phyloP scores from a whole-genome alignment of 1,140 invertebrate species.

The Bombus superbus region DNA sequence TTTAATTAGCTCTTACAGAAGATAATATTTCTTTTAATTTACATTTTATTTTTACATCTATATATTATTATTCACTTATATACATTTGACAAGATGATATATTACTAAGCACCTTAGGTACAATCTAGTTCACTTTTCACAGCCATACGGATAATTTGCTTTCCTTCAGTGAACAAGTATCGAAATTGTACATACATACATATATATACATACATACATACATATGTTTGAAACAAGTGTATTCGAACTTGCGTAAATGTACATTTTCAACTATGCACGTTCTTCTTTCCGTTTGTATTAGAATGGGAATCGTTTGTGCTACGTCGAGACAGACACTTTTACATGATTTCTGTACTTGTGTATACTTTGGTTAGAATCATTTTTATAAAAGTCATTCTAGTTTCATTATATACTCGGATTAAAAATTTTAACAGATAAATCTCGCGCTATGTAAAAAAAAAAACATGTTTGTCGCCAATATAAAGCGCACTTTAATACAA shows the following conservation, averaged over 20 bases:
- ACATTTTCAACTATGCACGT: slow-evolving; percentile 12
- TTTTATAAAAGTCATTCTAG: slow-evolving; percentile 70
- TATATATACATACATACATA: slow-evolving; percentile 54
- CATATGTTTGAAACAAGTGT: slow-evolving; percentile 34
- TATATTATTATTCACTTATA: slow-evolving; percentile 81
- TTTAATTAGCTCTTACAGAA: slow-evolving; percentile 72
- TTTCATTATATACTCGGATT: slow-evolving; percentile 53
- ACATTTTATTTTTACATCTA: slow-evolving; percentile 76
- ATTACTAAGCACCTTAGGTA: slow-evolving; percentile 83
- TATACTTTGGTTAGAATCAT: slow-evolving; percentile 76
- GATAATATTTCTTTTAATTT: slow-evolving; percentile 75
- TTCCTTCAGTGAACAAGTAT: slow-evolving; percentile 81
- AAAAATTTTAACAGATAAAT: slow-evolving; percentile 63
- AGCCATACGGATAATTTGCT: slow-evolving; percentile 83
- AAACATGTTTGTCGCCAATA: slow-evolving; percentile 34
- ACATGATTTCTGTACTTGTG: slow-evolving; percentile 40
- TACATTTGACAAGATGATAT: slow-evolving; percentile 80
- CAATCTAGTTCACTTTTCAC: slow-evolving; percentile 83
- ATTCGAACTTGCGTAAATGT: slow-evolving; percentile 26
- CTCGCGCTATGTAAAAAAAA: slow-evolving; percentile 50
- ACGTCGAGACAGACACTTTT: slow-evolving; percentile 33
- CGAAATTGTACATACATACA: slow-evolving; percentile 70
- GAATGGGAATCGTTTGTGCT: slow-evolving; percentile 43
- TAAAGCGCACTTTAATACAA: slow-evolving; percentile 59
- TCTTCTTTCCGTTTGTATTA: slow-evolving; percentile 7